Evolutionary conservation across 2,113 vertebrate species (phyloP), one percentile per base, ranked within the genome.

Genomic region (Mormyrus iriodes): DNA sequence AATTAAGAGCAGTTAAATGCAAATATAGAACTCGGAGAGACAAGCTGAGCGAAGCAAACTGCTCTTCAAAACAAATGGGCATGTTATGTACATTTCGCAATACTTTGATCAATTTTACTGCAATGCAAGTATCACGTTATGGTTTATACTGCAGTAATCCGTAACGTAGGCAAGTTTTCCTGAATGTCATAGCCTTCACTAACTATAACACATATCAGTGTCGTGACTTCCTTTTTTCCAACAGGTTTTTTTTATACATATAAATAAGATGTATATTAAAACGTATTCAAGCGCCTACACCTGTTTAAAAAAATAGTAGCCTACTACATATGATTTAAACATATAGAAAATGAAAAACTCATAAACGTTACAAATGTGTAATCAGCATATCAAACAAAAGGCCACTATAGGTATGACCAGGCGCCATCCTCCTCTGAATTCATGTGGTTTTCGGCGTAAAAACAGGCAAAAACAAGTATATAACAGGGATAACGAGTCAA

Each of bases 351-450:
- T 5, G 27, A 44, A 58, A 53, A 46, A 55, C 12, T 52, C 46
- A 24, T 73, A 69, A 73, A 49, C 46, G 51, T 44, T 48, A 31
- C 42, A 69, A 35, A 46, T 53, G 61, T 39, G 61, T n/a, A 51
- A 58, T 46, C 7, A 58, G 12, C 51, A 13, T 42, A 39, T 49
- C 79, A 85, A 31, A 49, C 82, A 69, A 90, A 90, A 90, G 89
- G 65, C 65, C 89, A 87, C 84, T 90, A 48, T 19, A 87, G 89
- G 89, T 79, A 52, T 42, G 46, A 87, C 15, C 46, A 58, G 58
- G 17, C 17, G 21, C 31, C 48, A 90, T 31, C 84, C 42, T n/a
- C 65, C 73, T 9, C 49, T 46, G 2, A 61, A 89, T 73, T 86
- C 27, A 55, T 24, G 61, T 53, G 76, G 79, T 52, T 85, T 89